phyloP scores from a whole-genome alignment of 2,113 vertebrate genomes.

The Synchiropus splendidus region DNA sequence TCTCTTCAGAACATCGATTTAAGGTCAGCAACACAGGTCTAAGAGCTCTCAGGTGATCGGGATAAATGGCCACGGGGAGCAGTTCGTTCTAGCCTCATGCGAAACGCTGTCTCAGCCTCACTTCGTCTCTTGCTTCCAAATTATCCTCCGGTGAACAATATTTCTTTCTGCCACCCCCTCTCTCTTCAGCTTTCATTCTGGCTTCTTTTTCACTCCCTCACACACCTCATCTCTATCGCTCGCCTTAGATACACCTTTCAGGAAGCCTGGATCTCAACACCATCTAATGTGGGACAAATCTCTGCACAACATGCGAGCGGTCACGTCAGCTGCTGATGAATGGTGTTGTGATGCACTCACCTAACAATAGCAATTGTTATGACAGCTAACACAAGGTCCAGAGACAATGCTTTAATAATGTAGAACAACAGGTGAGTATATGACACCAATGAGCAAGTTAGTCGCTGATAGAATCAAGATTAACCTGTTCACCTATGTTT shows the following conservation, averaged over 20 bases:
- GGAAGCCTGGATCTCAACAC: constrained; percentile 40
- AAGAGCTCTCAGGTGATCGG: constrained; percentile 23
- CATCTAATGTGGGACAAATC: constrained; percentile 37
- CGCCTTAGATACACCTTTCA: constrained; percentile 15
- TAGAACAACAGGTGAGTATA: too few species aligned
- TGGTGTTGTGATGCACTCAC: too few species aligned
- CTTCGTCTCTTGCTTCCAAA: constrained; percentile 21
- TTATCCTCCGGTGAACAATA: constrained; percentile 23
- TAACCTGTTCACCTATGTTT: too few species aligned
- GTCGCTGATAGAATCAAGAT: too few species aligned
- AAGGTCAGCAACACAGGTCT: constrained; percentile 19
- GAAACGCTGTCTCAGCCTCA: constrained; percentile 13
- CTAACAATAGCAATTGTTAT: too few species aligned
- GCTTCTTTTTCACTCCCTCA: neutral
- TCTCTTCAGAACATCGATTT: constrained; percentile 40
- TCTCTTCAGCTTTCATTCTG: neutral
- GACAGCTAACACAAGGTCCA: too few species aligned
- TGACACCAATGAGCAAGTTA: too few species aligned
- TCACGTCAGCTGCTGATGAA: too few species aligned
- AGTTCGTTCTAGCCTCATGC: constrained; percentile 19
- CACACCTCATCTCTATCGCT: constrained; percentile 3
- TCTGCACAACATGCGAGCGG: too few species aligned
- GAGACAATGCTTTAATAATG: too few species aligned
- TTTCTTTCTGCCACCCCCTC: neutral
- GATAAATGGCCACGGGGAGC: constrained; percentile 36